Percentiles rank a stretch among this genome's conserved stretches.
Conservation (phyloP, 2,888 invertebrate species). For the Osmoderma eremita region DNA sequence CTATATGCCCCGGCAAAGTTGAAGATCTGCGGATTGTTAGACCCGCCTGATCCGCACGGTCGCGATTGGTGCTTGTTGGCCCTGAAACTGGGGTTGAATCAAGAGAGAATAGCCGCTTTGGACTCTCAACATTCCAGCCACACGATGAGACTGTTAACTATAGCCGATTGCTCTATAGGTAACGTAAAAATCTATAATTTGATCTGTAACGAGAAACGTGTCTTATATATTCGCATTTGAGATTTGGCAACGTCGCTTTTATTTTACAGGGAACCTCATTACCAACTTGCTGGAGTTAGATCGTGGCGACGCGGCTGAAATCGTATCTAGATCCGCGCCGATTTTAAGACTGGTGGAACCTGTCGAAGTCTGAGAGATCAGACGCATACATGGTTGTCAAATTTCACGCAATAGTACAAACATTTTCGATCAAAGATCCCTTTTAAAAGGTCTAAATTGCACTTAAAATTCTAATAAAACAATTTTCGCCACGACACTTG, state of each 20-base stretch:
- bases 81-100: conserved; percentile 69
- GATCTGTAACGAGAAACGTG: conserved; percentile 2
- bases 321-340: conserved; percentile 68
- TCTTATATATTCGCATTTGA: background rate
- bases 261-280: conserved; percentile 66
- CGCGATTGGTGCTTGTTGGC: conserved; percentile 83
- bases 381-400: too few relatives aligned
- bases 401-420: too few relatives aligned
- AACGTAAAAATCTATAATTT: conserved; percentile 32
- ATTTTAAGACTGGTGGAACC: conserved; percentile 59
- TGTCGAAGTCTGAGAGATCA: conserved; percentile 31
- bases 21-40: conserved; percentile 73
- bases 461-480: too few relatives aligned
- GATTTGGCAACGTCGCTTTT: background rate
- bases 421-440: too few relatives aligned
- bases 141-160: conserved; percentile 60
- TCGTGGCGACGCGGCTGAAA: conserved; percentile 69
- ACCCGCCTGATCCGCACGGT: conserved; percentile 77
- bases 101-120: conserved; percentile 61
- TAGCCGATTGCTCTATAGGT: conserved; percentile 63
- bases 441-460: too few relatives aligned
- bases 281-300: conserved; percentile 69
- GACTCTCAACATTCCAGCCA: conserved; percentile 62
- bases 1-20: conserved; percentile 70
- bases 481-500: too few relatives aligned